Base-by-base conservation (phyloP, 2,797 vertebrate species). In the Knipowitschia caucasica region DNA sequence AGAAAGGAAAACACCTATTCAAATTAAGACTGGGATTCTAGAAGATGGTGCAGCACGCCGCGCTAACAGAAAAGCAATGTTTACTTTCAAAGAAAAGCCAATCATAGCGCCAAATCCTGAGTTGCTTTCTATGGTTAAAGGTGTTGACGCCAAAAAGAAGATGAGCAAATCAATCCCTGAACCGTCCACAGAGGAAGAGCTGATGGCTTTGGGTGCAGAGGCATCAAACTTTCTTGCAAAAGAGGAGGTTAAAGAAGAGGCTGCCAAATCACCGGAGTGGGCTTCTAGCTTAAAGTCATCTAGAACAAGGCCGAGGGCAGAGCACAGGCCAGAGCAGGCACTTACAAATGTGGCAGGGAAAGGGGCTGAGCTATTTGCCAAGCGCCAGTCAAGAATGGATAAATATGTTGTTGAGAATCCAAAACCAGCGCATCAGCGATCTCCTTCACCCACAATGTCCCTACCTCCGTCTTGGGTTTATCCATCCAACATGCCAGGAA, bases 381-480 rank as follows among this genome's bases (percentile, higher is more conserved):
- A 92, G 50, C 91, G 96, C 14, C 96, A 97, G 62, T 93, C 94
- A 12, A 92, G 96, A 66, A 98, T 99, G 96, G 95, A 98, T 81
- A 95, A 93, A 61, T 99, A 91, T 0, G 84, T 95, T 10, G 76
- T 95, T 0, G 94, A 96, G 67, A 91, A 89, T 9, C 80, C 93
- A 1, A 84, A 90, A 1, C 65, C 77, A 14, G 74, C 64, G 21
- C 73, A 87, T 62, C 77, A 86, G 25, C 89, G 96, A 64, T 93
- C 93, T 66, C 94, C 93, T 0, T 99, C 97, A 0, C 97, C 97
- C 12, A 96, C 97, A 0, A 93, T 94, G 89, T 99, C 97, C 56
- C 83, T 99, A 78, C 97, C 97, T 55, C 93, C 97, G 0, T 98
- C 95, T 64, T 99, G 96, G 96, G 93, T 95, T 33, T 99, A 93